Evolutionary conservation across 2,888 invertebrate genomes (phyloP).

Genomic region (Machimus rusticus): DNA sequence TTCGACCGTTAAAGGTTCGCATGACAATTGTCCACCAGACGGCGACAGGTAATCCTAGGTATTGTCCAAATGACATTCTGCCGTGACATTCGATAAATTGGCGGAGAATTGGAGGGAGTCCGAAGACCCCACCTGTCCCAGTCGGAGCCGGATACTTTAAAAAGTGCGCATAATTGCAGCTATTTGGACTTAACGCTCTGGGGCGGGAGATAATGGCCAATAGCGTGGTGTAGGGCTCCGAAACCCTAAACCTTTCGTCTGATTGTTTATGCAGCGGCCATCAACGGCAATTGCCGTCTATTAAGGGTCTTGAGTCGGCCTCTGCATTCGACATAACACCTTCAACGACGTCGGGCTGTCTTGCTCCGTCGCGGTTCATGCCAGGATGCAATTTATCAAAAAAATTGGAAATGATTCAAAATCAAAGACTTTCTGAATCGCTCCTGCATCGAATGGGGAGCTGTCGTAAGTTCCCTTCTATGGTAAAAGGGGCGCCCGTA

Average conservation of each 20-base stretch:
- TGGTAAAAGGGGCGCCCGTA: background rate
- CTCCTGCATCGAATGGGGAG: background rate
- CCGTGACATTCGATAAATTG: background rate
- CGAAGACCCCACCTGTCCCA: background rate
- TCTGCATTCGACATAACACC: background rate
- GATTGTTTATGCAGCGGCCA: background rate
- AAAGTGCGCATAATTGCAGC: background rate
- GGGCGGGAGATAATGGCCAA: background rate
- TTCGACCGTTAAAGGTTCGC: background rate
- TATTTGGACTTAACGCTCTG: background rate
- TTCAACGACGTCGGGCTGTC: background rate
- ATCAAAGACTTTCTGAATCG: background rate
- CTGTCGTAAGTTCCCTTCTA: background rate
- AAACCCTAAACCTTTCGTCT: background rate
- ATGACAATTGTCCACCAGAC: background rate
- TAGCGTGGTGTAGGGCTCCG: background rate
- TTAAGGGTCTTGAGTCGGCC: background rate
- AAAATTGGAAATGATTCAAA: background rate
- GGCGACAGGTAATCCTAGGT: background rate
- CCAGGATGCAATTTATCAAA: slow-evolving; percentile 35
- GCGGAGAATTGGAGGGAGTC: background rate
- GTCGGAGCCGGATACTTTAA: background rate
- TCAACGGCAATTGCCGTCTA: slow-evolving; percentile 4
- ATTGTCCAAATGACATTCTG: background rate
- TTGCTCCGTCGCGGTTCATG: background rate